Base-by-base conservation (phyloP, 2,888 invertebrate species). In the Adineta ricciae region DNA sequence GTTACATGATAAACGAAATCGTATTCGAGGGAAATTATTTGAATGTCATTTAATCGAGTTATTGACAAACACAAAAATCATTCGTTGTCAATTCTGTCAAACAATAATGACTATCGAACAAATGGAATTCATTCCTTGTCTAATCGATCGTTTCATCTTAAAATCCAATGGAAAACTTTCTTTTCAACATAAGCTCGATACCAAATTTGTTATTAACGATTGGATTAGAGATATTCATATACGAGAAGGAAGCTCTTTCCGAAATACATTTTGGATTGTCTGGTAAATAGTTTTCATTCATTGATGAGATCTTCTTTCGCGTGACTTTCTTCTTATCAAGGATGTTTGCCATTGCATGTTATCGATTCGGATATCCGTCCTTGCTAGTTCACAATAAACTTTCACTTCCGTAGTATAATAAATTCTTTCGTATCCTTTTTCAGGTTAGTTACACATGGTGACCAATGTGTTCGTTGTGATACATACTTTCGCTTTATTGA, bases 1-100 rank as follows among this genome's bases (percentile, higher is more conserved):
- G 56, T 92, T 96, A 72, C 93, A 93, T 86, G 96, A 97, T 89
- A 94, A 94, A 87, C 95, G 94, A 88, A 96, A 96, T 90, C 95
- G 96, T 38, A 78, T 78, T 78, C 73, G 73, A 38, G 41, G 73
- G 24, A 78, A 78, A 78, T 41, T 78, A 41, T 78, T 78, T 41
- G 73, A 78, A 78, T 78, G 2, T 7, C 21, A 21, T 24, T n/a
- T 78, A 38, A 27, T 38, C 24, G 38, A 78, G 24, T 38, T 78
- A 41, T 41, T 78, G 41, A 78, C 89, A 86, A 84, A 85, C 84
- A 84, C 83, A 72, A 83, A 84, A 54, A n/a, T 83, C 36, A 73
- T 84, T 41, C 38, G 27, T 41, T 84, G 73, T 78, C 38, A 21
- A 38, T 24, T 19, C 24, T 78, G 73, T 78, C 73, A 38, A 24